phyloP scores from a whole-genome alignment of 1,140 invertebrate genomes.

The Teleopsis dalmanni region DNA sequence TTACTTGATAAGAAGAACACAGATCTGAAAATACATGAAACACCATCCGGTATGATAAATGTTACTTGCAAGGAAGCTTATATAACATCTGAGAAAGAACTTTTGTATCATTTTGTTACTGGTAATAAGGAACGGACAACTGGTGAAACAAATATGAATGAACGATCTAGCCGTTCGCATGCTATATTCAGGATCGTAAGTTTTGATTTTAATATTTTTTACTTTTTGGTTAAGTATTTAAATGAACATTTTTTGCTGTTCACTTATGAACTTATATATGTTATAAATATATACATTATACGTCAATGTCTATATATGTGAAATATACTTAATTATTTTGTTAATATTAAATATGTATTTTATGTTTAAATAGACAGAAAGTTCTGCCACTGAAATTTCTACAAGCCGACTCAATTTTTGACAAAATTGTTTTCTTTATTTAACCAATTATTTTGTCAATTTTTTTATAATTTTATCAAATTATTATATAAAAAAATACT shows the following conservation, averaged over 20 bases:
- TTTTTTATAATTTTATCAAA: too few species aligned
- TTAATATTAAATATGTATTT: too few species aligned
- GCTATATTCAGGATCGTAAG: constrained; percentile 61
- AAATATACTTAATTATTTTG: too few species aligned
- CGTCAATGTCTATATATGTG: background rate
- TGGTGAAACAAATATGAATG: constrained; percentile 72
- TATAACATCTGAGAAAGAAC: constrained; percentile 50
- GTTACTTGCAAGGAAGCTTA: constrained; percentile 56
- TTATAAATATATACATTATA: background rate
- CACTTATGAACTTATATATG: background rate
- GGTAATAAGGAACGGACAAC: constrained; percentile 63
- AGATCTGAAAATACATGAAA: constrained; percentile 60
- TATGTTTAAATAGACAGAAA: too few species aligned
- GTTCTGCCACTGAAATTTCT: too few species aligned
- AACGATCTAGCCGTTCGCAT: constrained; percentile 69
- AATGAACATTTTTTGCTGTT: background rate
- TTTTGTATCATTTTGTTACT: constrained; percentile 55
- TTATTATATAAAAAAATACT: too few species aligned
- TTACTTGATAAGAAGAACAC: constrained; percentile 53
- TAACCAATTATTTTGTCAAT: too few species aligned
- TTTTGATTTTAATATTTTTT: too few species aligned
- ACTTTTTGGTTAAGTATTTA: too few species aligned
- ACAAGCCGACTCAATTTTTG: too few species aligned
- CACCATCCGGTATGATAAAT: constrained; percentile 50
- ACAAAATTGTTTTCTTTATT: too few species aligned